A percentile compares a stretch with the other conserved stretches of the same genome.
These are phyloP conservation scores for Pteromalus puparum DNA, from an alignment of 1,140 invertebrate species.

Conservation along the genomic window DNA sequence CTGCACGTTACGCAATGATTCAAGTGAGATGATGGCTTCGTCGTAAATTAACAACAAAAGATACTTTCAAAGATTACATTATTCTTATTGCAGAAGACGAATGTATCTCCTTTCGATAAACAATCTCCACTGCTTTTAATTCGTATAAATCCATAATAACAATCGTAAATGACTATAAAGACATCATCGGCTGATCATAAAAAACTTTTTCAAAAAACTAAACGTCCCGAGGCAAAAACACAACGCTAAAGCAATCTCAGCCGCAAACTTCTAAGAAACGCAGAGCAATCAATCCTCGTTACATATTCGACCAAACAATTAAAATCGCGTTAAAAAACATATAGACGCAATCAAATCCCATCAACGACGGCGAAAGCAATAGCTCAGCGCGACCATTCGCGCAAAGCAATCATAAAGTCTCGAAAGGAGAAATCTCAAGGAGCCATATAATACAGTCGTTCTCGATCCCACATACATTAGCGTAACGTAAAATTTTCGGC, in stretches of 20 bases:
- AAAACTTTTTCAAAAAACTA: too few species aligned
- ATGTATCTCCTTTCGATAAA: neutral
- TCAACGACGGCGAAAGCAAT: too few species aligned
- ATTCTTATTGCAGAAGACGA: neutral
- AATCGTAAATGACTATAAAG: neutral
- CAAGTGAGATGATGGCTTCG: neutral
- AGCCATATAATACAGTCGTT: too few species aligned
- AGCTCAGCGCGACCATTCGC: too few species aligned
- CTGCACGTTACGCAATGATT: neutral
- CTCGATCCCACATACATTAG: too few species aligned
- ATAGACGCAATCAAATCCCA: neutral
- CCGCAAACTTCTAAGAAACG: too few species aligned
- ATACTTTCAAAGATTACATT: conserved; percentile 1
- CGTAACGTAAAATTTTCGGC: neutral
- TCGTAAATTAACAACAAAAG: neutral
- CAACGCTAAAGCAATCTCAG: too few species aligned
- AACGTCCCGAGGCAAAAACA: too few species aligned
- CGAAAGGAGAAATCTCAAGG: neutral
- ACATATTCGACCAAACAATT: neutral
- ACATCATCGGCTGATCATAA: too few species aligned
- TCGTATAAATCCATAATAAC: neutral
- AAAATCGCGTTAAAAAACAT: neutral
- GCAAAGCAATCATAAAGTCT: too few species aligned
- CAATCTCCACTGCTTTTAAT: neutral
- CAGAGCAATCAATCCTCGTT: neutral